Evolutionary conservation across 2,113 vertebrate species (phyloP), one percentile per base, ranked within the genome.

Genomic region (Strigops habroptila): DNA sequence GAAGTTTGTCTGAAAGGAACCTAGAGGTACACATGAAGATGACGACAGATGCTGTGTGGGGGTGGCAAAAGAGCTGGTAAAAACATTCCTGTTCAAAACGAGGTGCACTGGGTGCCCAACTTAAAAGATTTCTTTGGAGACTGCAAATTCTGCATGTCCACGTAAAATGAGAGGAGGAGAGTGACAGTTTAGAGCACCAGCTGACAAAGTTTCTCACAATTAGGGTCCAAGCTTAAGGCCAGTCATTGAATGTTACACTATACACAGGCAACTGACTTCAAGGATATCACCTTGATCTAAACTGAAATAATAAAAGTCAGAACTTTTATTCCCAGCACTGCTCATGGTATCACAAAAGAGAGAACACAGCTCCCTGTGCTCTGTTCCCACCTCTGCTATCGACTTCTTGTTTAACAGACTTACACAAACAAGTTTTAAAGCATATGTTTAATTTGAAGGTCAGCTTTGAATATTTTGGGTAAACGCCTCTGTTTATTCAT

Each of bases 211-310:
- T 82, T 82, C 62, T 57, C 57, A 23, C 22, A 22, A 1, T 33
- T 23, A 68, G 48, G 18, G 52, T 18, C 15, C 59, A 52, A 62
- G 46, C 24, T 57, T 33, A 55, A 79, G 68, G 69, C 18, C 27
- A 9, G 14, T 13, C 83, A 41, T 22, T 1, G 0, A 76, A 24
- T 12, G 31, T 60, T 73, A 55, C n/a, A 11, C 55, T 31, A 1
- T 1, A 44, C 1, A 3, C 24, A 8, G 0, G 0, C 11, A 44
- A 14, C 16, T 33, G 43, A 64, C 39, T 79, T 75, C 18, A 64
- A 82, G 48, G 59, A 3, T 35, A 74, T 62, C 82, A 53, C 10
- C 15, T 53, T 31, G 19, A 27, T 8, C 63, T 77, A 77, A 85
- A 69, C 14, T 41, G 60, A 83, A 88, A 25, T 11, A 17, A 63